Base-by-base conservation (phyloP, 1,140 invertebrate genomes). In the Ostrea edulis region DNA sequence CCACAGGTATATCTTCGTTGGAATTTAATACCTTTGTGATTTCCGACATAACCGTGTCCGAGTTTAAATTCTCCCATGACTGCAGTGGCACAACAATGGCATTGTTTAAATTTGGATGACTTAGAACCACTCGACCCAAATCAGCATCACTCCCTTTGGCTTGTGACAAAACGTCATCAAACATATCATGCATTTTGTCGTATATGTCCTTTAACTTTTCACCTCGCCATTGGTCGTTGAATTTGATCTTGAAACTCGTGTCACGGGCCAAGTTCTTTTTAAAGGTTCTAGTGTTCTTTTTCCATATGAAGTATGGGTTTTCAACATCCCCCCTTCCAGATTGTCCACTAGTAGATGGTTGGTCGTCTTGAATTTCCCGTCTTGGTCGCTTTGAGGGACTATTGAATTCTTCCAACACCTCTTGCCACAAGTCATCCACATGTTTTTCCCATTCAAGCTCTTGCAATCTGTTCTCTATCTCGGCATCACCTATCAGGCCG, bases 361-460 rank as follows among this genome's bases (percentile, higher is more conserved):
- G 44, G 12, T 52, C 35, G n/a, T 83, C 82, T 22, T 81, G 22
- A 35, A 2, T 0, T 25, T 20, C 7, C 9, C 8, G 82, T 83
- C 52, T 51, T 53, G 44, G 52, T 22, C 20, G 11, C 82, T 83
- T 53, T 51, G 82, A 12, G 51, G 82, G 82, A 12, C 12, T 12
- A 77, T 77, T 22, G 12, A 29, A 29, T 52, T 83, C 82, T n/a
- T 25, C 8, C 8, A 83, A 12, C 29, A 83, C 82, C 51, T 83
- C 82, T 83, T 83, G 82, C 82, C 82, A 83, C 51, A 83, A 83
- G 51, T 83, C n/a, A 53, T 83, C 51, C 12, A 83, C 22, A 53
- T 84, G 52, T 58, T 25, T 84, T 54, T 84, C 53, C 83, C 83
- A 84, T 84, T 84, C 44, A 58, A 84, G 83, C 52, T 84, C 52